phyloP scores from a whole-genome alignment of 2,113 vertebrate genomes.

The Cricetomys ansorgei region DNA sequence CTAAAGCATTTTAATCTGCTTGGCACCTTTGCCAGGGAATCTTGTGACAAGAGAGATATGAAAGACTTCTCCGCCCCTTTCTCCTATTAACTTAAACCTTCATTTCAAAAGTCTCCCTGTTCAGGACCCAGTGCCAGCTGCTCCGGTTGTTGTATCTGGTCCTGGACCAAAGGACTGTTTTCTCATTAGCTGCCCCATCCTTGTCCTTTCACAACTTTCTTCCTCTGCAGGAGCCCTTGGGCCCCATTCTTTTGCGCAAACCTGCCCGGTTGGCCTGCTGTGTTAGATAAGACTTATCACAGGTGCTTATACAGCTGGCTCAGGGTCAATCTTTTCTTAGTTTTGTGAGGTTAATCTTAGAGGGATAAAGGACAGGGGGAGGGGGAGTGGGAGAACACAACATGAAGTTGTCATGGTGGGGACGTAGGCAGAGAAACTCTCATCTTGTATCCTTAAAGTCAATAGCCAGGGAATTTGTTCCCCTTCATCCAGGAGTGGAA shows the following conservation, averaged over 20 bases:
- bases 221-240: background rate
- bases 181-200: background rate
- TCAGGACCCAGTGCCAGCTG: background rate
- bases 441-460: background rate
- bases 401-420: background rate
- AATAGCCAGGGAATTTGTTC: background rate
- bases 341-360: conserved; percentile 2
- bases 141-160: background rate
- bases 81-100: background rate
- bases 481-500: background rate
- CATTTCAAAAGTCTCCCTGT: background rate
- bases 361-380: background rate
- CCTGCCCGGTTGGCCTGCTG: background rate
- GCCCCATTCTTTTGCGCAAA: background rate
- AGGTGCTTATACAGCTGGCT: background rate
- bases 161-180: background rate
- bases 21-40: background rate
- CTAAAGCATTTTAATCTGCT: background rate
- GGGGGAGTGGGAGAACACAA: accelerated
- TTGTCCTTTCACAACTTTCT: background rate
- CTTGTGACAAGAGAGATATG: background rate
- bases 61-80: background rate
- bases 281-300: background rate
- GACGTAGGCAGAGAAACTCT: background rate
- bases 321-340: background rate